Evolutionary conservation across 2,797 vertebrate genomes (phyloP).

Genomic region (Glyptemys insculpta): DNA sequence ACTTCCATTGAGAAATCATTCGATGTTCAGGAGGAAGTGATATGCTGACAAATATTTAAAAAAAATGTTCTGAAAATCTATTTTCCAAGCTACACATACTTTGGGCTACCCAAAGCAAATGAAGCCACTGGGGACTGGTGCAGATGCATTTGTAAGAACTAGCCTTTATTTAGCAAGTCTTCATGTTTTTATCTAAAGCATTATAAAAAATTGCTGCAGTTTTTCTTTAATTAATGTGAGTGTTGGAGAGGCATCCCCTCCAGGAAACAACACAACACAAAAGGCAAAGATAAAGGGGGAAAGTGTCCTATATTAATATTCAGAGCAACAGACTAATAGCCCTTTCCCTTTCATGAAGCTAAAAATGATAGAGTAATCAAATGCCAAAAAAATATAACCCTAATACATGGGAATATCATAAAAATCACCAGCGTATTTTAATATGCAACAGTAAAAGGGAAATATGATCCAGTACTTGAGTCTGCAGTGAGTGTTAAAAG

Average conservation of each 20-base stretch:
- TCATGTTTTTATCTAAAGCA: background rate
- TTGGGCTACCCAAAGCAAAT: background rate
- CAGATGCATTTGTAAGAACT: background rate
- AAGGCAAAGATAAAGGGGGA: background rate
- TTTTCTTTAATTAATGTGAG: background rate
- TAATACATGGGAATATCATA: background rate
- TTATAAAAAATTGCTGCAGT: background rate
- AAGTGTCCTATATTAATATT: background rate
- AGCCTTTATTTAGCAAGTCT: background rate
- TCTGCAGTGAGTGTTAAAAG: background rate
- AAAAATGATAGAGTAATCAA: background rate
- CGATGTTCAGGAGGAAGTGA: background rate
- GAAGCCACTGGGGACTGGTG: background rate
- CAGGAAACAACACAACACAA: background rate
- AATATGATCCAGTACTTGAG: background rate
- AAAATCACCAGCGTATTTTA: background rate
- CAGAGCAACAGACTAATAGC: background rate
- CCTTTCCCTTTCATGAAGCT: background rate
- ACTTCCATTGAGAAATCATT: background rate
- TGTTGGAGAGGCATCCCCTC: background rate
- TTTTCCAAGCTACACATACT: background rate
- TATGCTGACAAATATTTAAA: background rate
- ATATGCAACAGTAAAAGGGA: background rate
- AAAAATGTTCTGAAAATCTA: background rate
- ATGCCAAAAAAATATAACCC: background rate